These are phyloP conservation scores for Pan troglodytes DNA, from an alignment of 2,113 vertebrate genomes.

Conservation along the genomic window NHGRI_mPanTro3-v2.1_pri NC_072422.2:28812001-28812500, in stretches of 20 bases:
- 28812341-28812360: too few species aligned
- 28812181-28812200: fast-evolving
- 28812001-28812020: neutral
- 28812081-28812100: fast-evolving
- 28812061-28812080: fast-evolving
- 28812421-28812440: neutral
- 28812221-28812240: too few species aligned
- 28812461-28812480: too few species aligned
- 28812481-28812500: too few species aligned
- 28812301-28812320: neutral
- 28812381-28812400: fast-evolving
- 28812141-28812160: neutral
- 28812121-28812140: too few species aligned
- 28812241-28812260: too few species aligned
- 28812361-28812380: neutral
- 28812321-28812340: neutral
- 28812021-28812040: neutral
- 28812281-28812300: neutral
- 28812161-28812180: neutral
- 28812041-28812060: neutral
- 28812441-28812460: too few species aligned
- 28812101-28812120: neutral
- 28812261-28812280: neutral
- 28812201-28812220: neutral
- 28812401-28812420: neutral